phyloP scores from a whole-genome alignment of 2,888 invertebrate species.

The Tenodera sinensis region DNA sequence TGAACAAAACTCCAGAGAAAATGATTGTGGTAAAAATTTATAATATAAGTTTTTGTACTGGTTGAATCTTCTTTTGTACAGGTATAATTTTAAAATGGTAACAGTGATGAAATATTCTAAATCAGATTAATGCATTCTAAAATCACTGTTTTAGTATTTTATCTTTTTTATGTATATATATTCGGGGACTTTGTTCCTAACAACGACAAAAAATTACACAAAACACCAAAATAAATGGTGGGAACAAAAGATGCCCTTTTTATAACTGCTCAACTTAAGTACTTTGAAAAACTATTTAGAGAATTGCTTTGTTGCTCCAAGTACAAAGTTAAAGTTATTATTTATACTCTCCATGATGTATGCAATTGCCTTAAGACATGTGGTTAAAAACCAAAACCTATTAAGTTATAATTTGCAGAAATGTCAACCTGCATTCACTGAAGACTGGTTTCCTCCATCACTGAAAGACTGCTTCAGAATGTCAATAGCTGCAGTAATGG shows the following conservation, averaged over 20 bases:
- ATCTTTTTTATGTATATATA: background rate
- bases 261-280: background rate
- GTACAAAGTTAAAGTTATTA: too few species aligned
- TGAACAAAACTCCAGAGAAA: too few species aligned
- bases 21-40: too few species aligned
- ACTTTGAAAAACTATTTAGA: background rate
- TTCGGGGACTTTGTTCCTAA: background rate
- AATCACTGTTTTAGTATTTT: background rate
- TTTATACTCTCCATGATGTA: too few species aligned
- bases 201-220: background rate
- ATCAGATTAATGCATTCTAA: background rate
- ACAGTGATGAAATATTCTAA: background rate
- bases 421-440: background rate
- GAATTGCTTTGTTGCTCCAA: too few species aligned
- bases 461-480: background rate
- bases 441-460: background rate
- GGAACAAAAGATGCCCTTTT: background rate
- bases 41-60: background rate
- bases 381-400: background rate
- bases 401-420: background rate
- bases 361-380: too few species aligned
- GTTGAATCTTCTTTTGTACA: background rate
- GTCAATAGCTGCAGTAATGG: background rate
- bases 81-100: background rate
- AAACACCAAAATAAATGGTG: background rate